Base-by-base conservation (phyloP, 53 echinoderm and acorn worm genomes). In the Echinarachnius parma region DNA sequence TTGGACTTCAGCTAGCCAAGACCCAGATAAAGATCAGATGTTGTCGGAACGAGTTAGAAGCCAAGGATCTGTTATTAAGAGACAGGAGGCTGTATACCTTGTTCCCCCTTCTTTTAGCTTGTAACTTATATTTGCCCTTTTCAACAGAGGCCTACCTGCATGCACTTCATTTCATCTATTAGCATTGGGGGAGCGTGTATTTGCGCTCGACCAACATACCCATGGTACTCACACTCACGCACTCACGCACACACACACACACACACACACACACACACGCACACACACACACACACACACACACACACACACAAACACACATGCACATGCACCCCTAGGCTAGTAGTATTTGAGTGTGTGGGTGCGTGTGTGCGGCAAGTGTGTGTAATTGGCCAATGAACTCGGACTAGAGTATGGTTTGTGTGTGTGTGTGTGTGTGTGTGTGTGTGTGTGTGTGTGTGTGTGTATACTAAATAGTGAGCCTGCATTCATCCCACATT, bases 11-110 rank as follows among this genome's bases (percentile, higher is more conserved):
- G 39, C 13, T 13, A 9, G 46, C n/a, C 39, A 28, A 45, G 28
- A 31, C 37, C 25, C 37, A 18, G 74, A 72, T 72, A 72, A 57
- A 35, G 19, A 72, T 72, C 74, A 72, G 28, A 72, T 72, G 56
- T 72, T 72, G 57, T 57, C 57, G 36, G 56, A 72, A 45, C 57
- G 36, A 57, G 74, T 72, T 57, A 72, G 7, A 37, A 68, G 52
- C 34, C 35, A 54, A 39, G 74, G 56, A 55, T 72, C 42, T 72
- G 57, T 34, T 22, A 44, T 56, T 56, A 56, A 56, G 74, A 37
- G 57, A 55, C 19, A 37, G 37, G 16, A 27, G 65, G 65, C 44
- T 65, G 65, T 65, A 45, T 46, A 45, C 39, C 65, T n/a, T n/a
- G n/a, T n/a, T n/a, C n/a, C n/a, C n/a, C n/a, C n/a, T n/a, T n/a